Conservation (phyloP, 2,888 invertebrate species). For the Dimorphilus gyrociliatus region DNA sequence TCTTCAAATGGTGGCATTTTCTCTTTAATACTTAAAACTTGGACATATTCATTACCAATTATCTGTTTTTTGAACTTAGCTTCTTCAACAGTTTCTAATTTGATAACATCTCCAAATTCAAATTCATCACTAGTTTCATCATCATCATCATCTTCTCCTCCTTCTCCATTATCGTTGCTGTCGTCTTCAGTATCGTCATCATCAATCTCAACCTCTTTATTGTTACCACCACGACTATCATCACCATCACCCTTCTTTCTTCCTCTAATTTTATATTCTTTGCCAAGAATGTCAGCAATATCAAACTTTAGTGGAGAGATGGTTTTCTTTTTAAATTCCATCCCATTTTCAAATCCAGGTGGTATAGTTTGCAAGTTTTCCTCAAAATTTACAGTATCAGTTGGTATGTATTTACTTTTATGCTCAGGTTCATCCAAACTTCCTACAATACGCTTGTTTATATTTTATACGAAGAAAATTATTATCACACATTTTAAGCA, state of each 20-base stretch:
- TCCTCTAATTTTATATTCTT: conserved; percentile 10
- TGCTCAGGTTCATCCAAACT: conserved; percentile 27
- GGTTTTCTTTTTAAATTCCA: conserved; percentile 31
- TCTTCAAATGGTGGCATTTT: too few species aligned
- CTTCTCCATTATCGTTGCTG: conserved; percentile 4
- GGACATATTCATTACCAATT: background rate
- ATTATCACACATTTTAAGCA: background rate
- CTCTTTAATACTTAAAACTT: too few species aligned
- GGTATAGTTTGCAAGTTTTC: conserved; percentile 48
- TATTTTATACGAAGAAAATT: background rate
- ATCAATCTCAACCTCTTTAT: conserved; percentile 8
- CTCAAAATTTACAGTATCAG: too few species aligned
- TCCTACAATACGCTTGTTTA: conserved; percentile 19
- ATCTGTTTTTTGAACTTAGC: background rate
- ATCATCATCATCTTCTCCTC: conserved; percentile 3
- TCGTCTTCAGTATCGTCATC: conserved; percentile 1
- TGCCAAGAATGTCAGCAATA: conserved; percentile 15
- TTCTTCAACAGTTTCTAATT: background rate
- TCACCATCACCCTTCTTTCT: conserved; percentile 3
- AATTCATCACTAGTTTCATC: conserved; percentile 1
- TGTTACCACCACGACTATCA: background rate
- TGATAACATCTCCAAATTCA: background rate
- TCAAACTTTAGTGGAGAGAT: conserved; percentile 4
- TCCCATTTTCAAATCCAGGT: conserved; percentile 48
- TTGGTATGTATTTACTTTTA: conserved; percentile 9